phyloP scores from a whole-genome alignment of 2,113 vertebrate species.

The Cyprinodon brontotheroides region DNA sequence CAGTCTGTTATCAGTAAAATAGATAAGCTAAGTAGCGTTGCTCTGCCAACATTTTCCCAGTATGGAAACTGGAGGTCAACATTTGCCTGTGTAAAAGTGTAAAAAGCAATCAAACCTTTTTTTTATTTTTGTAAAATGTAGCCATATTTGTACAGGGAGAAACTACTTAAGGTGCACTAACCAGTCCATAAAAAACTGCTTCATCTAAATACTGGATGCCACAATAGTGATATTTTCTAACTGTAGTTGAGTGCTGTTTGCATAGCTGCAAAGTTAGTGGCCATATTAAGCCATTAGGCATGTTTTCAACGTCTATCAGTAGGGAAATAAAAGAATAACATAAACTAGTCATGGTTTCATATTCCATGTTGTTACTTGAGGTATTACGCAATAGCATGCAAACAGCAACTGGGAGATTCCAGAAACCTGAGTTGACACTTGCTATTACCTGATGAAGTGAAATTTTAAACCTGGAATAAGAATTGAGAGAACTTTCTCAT shows the following conservation, averaged over 20 bases:
- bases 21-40: background rate
- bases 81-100: background rate
- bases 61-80: background rate
- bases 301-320: slow-evolving; percentile 9
- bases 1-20: background rate
- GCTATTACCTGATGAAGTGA: slow-evolving; percentile 2
- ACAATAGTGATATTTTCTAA: background rate
- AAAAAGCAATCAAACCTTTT: background rate
- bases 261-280: slow-evolving; percentile 37
- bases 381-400: slow-evolving; percentile 17
- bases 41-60: background rate
- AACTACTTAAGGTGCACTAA: background rate
- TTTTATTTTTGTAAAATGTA: background rate
- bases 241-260: slow-evolving; percentile 21
- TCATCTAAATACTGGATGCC: too few species aligned
- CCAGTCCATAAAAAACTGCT: background rate
- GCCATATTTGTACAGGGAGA: background rate
- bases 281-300: slow-evolving; percentile 23
- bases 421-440: slow-evolving; percentile 16
- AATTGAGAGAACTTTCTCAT: background rate
- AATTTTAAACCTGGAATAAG: slow-evolving; percentile 10
- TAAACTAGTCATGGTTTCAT: slow-evolving; percentile 11
- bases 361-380: slow-evolving; percentile 25
- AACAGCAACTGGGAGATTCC: slow-evolving; percentile 20
- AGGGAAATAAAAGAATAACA: slow-evolving; percentile 35